phyloP scores from a whole-genome alignment of 2,113 vertebrate genomes.

The Halcyon malimbica region DNA sequence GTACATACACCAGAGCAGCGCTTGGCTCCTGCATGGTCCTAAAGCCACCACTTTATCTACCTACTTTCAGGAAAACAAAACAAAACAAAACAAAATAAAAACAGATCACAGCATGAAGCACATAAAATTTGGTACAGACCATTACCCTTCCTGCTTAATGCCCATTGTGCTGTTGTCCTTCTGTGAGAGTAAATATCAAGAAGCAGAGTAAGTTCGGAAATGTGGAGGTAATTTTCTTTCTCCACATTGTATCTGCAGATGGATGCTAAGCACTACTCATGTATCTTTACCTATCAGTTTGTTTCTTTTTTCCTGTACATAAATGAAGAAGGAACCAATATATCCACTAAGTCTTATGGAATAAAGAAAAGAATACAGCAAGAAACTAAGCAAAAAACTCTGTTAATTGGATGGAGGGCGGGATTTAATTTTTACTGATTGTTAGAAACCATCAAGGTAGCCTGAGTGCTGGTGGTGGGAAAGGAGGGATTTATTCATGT shows the following conservation, averaged over 20 bases:
- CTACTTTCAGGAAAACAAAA: not conserved
- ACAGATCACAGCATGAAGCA: not conserved
- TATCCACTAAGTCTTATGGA: not conserved
- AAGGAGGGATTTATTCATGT: not conserved
- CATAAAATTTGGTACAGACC: slow-evolving; percentile 25
- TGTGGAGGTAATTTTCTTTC: not conserved
- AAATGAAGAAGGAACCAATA: not conserved
- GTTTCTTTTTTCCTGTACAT: not conserved
- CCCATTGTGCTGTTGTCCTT: slow-evolving; percentile 11
- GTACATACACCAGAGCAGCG: not conserved
- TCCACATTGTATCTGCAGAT: not conserved
- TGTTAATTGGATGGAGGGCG: not conserved
- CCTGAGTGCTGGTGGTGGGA: not conserved
- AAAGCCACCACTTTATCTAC: not conserved
- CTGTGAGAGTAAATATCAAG: not conserved
- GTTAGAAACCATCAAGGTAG: not conserved
- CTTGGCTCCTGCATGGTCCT: not conserved
- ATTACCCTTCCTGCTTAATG: slow-evolving; percentile 11
- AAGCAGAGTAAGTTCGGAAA: not conserved
- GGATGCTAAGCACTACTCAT: not conserved
- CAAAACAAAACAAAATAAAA: too few species aligned
- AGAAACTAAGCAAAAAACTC: not conserved
- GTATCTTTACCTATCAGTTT: not conserved
- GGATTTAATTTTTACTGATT: not conserved
- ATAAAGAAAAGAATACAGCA: not conserved